Percentiles rank a stretch among this genome's conserved stretches.
Conservation (phyloP, 2,888 invertebrate genomes). For the Schrankia costaestrigalis region DNA sequence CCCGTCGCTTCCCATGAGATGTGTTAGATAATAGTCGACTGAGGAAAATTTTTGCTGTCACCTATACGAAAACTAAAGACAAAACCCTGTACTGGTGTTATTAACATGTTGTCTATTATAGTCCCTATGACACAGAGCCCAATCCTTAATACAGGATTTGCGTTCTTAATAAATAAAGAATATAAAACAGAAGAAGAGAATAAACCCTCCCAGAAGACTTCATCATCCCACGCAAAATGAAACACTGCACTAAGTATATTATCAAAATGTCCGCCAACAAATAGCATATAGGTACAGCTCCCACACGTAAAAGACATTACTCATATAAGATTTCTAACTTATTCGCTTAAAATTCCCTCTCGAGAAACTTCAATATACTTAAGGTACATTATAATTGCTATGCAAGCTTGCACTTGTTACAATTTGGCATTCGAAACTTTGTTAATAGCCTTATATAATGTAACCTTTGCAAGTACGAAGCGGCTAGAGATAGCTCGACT, state of each 20-base stretch:
- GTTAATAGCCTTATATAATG: slow-evolving; percentile 32
- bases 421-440: slow-evolving; percentile 33
- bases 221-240: slow-evolving; percentile 13
- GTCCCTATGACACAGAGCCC: too few relatives aligned
- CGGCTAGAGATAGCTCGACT: slow-evolving; percentile 24
- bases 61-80: too few relatives aligned
- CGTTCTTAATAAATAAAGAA: too few relatives aligned
- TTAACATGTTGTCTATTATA: too few relatives aligned
- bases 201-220: slow-evolving; percentile 18
- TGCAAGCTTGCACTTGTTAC: slow-evolving; percentile 23
- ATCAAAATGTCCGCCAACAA: slow-evolving; percentile 29
- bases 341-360: slow-evolving; percentile 28
- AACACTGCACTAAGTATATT: too few relatives aligned
- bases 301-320: slow-evolving; percentile 42
- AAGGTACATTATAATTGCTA: slow-evolving; percentile 29
- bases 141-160: too few relatives aligned
- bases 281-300: slow-evolving; percentile 33
- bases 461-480: slow-evolving; percentile 24
- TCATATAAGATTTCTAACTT: slow-evolving; percentile 40
- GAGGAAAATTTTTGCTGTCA: too few relatives aligned
- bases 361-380: slow-evolving; percentile 27
- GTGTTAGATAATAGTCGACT: too few relatives aligned
- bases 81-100: too few relatives aligned
- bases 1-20: too few relatives aligned
- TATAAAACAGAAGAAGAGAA: too few relatives aligned